Conservation (phyloP, 2,113 vertebrate genomes). For the Esox niger region DNA sequence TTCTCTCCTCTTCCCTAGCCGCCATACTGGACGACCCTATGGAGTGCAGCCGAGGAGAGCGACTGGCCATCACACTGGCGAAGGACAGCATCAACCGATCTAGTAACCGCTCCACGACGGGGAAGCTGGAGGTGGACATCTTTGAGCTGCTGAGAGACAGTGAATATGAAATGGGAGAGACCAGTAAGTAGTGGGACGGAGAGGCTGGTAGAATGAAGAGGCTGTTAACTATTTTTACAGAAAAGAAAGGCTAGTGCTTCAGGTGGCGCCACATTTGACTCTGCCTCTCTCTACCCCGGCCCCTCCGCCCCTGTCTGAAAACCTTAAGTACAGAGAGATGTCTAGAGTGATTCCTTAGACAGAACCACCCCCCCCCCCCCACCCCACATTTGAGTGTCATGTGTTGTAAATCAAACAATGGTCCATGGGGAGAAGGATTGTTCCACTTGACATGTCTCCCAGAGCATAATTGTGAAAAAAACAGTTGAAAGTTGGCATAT, state of each 20-base stretch:
- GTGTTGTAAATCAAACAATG: no score
- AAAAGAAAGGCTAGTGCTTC: background rate
- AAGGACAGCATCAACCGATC: slow-evolving; percentile 93
- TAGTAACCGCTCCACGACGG: slow-evolving; percentile 87
- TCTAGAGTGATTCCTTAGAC: background rate
- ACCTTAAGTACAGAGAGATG: background rate
- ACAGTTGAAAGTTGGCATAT: no score
- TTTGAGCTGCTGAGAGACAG: slow-evolving; percentile 97
- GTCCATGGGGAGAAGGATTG: no score
- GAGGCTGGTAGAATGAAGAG: background rate
- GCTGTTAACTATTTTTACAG: background rate
- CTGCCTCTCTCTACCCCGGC: no score
- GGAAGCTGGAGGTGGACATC: slow-evolving; percentile 94
- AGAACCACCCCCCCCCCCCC: no score
- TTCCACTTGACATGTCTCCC: no score
- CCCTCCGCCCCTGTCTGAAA: no score
- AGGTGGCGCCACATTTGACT: background rate
- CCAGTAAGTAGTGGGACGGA: slow-evolving; percentile 72
- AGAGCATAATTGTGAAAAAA: no score
- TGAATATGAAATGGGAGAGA: slow-evolving; percentile 97
- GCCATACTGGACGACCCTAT: slow-evolving; percentile 91
- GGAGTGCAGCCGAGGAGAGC: slow-evolving; percentile 97
- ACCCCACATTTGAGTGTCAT: no score
- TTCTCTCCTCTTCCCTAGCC: slow-evolving; percentile 16
- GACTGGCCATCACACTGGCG: slow-evolving; percentile 95